phyloP scores from a whole-genome alignment of 2,888 invertebrate genomes.

The Diarsia rubi region DNA sequence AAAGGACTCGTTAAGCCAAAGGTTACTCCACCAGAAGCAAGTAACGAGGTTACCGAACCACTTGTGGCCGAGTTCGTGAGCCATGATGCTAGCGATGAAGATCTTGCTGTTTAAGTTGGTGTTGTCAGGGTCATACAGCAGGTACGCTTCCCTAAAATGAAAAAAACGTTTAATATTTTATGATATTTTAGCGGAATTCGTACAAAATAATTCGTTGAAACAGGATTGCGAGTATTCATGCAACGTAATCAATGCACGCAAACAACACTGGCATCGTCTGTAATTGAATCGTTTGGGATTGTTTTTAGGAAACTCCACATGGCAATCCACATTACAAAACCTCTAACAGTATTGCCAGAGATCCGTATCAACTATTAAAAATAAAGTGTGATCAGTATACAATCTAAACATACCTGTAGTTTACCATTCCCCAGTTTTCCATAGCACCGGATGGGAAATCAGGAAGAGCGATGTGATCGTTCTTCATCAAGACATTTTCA shows the following conservation, averaged over 20 bases:
- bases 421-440: conserved; percentile 97
- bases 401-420: conserved; percentile 91
- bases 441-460: conserved; percentile 95
- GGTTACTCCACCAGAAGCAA: conserved; percentile 94
- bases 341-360: background rate
- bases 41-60: conserved; percentile 96
- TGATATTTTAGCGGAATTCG: background rate
- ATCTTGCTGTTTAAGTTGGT: conserved; percentile 87
- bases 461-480: conserved; percentile 94
- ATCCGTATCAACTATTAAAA: background rate
- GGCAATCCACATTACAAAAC: background rate
- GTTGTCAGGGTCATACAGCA: conserved; percentile 84
- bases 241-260: background rate
- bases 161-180: conserved; percentile 15
- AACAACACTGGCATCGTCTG: background rate
- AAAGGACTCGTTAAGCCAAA: conserved; percentile 94
- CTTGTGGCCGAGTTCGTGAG: conserved; percentile 96
- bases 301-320: background rate
- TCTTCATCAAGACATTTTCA: conserved; percentile 81
- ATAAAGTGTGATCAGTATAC: background rate
- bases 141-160: conserved; percentile 84
- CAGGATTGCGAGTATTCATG: background rate
- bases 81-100: conserved; percentile 90
- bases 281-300: background rate
- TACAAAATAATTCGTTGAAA: background rate